Conservation (phyloP, 2,888 invertebrate species). For the Lasioglossum pauxillum region DNA sequence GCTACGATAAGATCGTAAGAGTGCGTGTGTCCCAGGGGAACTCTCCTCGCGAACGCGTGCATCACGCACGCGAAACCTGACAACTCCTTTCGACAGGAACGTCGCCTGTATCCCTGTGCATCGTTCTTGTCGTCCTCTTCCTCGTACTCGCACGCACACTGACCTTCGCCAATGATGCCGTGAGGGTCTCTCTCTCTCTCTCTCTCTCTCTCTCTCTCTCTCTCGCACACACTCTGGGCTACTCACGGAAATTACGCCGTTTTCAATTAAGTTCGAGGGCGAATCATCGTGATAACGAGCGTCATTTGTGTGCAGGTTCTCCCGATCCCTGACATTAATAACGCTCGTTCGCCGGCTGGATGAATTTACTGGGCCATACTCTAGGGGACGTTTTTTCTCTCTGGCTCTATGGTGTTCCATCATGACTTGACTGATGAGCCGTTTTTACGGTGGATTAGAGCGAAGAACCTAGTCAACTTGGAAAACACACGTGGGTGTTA, state of each 20-base stretch:
- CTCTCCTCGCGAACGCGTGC: slow-evolving; percentile 32
- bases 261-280: slow-evolving; percentile 79
- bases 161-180: slow-evolving; percentile 67
- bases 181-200: slow-evolving; percentile 7
- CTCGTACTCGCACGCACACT: slow-evolving; percentile 59
- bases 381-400: slow-evolving; percentile 1
- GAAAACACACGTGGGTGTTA: neutral
- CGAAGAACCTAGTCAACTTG: neutral
- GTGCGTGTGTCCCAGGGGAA: neutral
- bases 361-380: neutral
- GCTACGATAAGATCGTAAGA: slow-evolving; percentile 19
- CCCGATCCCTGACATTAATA: slow-evolving; percentile 9
- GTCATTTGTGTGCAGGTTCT: slow-evolving; percentile 54
- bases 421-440: neutral
- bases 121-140: neutral
- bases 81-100: neutral
- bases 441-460: neutral
- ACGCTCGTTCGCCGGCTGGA: slow-evolving; percentile 2
- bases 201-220: neutral
- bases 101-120: neutral
- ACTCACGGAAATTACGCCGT: slow-evolving; percentile 79
- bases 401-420: neutral
- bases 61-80: slow-evolving; percentile 37
- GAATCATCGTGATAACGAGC: slow-evolving; percentile 74
- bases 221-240: slow-evolving; percentile 38